Base-by-base conservation (phyloP, 1,140 invertebrate species). In the Drosophila jambulina region DNA sequence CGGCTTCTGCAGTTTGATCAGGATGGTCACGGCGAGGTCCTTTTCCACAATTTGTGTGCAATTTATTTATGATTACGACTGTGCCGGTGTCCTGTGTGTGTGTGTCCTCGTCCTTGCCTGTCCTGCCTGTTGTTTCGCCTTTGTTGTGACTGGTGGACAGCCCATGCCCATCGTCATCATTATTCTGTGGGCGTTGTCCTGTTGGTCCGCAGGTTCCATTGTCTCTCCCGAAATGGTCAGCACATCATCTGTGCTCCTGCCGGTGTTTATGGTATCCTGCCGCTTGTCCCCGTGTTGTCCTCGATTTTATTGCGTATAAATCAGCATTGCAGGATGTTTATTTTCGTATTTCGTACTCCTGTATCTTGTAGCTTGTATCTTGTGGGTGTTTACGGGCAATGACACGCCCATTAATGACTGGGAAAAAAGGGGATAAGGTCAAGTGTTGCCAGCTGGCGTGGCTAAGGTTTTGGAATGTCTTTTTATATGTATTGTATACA, bases 221-320 rank as follows among this genome's bases (percentile, higher is more conserved):
- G 62, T 78, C 63, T 19, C 42, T 38, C 34, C 48, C 29, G 45
- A 42, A 43, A 46, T 53, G 61, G 46, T 71, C 68, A 74, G 49
- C 57, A 49, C 42, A 40, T 49, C 72, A 51, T 51, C 58, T 61
- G 64, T 34, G 29, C 4, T n/a, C 2, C 5, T 77, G 46, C 45
- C 45, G 42, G 34, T 75, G 70, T 64, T 65, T 78, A 32, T 64
- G 46, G 43, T 56, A 25, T 48, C 45, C 45, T 48, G 45, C 45
- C 13, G 45, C 43, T 42, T 27, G 21, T 25, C 34, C 42, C 43
- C 70, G 57, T 70, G 51, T 77, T 77, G 63, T 80, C 49, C 49
- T 71, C 75, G 70, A 59, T 64, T 86, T 83, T 87, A 88, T 88
- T 87, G 72, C 84, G 64, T 77, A 77, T 88, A 90, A 90, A 85